Conservation (phyloP, 2,888 invertebrate genomes). For the Rambutsinella grinnellia region DNA sequence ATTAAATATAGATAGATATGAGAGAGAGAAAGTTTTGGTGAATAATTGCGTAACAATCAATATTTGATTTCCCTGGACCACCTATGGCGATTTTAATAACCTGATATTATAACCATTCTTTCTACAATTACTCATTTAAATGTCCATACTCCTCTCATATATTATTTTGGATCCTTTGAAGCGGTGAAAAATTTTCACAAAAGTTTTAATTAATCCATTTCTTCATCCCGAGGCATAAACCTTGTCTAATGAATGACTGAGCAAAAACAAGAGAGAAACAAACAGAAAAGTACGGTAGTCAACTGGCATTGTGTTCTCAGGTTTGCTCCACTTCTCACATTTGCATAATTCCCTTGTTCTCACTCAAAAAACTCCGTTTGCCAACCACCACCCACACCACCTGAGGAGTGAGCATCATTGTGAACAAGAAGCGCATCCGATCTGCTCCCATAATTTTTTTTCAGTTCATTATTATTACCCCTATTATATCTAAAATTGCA, state of each 20-base stretch:
- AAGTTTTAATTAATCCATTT: too few relatives aligned
- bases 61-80: too few relatives aligned
- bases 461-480: constrained; percentile 1
- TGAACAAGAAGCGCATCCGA: constrained; percentile 11
- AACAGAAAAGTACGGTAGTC: constrained; percentile 37
- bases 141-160: too few relatives aligned
- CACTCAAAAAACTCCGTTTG: constrained; percentile 28
- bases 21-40: too few relatives aligned
- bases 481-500: constrained; percentile 1
- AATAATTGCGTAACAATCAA: too few relatives aligned
- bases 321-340: constrained; percentile 43
- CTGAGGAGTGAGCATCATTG: not conserved
- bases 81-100: too few relatives aligned
- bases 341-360: constrained; percentile 56
- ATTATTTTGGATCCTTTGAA: too few relatives aligned
- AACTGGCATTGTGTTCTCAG: constrained; percentile 30
- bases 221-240: too few relatives aligned
- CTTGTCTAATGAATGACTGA: constrained; percentile 49
- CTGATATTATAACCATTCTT: too few relatives aligned
- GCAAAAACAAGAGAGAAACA: constrained; percentile 11
- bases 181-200: too few relatives aligned
- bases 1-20: too few relatives aligned
- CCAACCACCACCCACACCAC: not conserved
- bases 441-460: constrained; percentile 46
- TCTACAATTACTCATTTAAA: too few relatives aligned